Conservation (phyloP, 2,888 invertebrate genomes). For the Buathra laborator region DNA sequence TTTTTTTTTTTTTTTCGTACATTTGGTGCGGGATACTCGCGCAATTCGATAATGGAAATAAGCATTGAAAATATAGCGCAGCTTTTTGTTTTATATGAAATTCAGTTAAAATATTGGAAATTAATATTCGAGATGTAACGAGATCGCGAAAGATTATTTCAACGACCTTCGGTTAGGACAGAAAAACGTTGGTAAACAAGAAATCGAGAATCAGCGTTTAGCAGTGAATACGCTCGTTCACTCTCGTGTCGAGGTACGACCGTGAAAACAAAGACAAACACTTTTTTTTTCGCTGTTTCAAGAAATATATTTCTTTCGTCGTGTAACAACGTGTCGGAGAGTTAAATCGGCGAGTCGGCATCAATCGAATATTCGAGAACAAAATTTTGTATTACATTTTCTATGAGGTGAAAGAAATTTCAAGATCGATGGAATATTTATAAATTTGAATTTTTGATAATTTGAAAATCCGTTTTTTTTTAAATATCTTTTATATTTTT, state of each 20-base stretch:
- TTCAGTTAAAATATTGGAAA: conserved; percentile 25
- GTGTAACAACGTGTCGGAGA: not conserved
- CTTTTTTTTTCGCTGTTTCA: not conserved
- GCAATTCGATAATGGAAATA: conserved; percentile 12
- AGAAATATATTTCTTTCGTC: not conserved
- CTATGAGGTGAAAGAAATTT: no score
- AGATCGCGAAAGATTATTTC: conserved; percentile 51
- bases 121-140: conserved; percentile 42
- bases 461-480: no score
- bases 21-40: not conserved
- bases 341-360: not conserved
- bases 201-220: conserved; percentile 38
- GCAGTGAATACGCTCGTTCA: not conserved
- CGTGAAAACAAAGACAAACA: conserved; percentile 7
- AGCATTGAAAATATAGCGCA: not conserved
- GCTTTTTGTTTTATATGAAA: conserved; percentile 12
- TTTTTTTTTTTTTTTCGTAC: conserved; percentile 20
- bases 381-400: not conserved
- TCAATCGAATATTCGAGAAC: not conserved
- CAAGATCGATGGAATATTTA: not conserved
- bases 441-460: no score
- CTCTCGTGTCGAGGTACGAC: not conserved
- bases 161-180: conserved; percentile 58
- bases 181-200: conserved; percentile 56
- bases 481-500: no score